A percentile compares a stretch with the other conserved stretches of the same genome.
phyloP scores from a whole-genome alignment of 2,888 invertebrate species.

The Amphipyra tragopoginis region DNA sequence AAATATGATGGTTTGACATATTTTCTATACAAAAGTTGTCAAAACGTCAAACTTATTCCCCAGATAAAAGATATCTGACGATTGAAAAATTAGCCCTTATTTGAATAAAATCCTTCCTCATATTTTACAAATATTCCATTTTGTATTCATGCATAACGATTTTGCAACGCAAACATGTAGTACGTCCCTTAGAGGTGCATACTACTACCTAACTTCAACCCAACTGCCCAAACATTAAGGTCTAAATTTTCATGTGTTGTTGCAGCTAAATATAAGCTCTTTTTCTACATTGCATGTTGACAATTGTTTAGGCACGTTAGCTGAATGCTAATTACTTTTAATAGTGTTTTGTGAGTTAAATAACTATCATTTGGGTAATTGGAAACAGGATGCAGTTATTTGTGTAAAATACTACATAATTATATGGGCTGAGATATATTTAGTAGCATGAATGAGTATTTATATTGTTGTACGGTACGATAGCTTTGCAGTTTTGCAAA shows the following conservation, averaged over 20 bases:
- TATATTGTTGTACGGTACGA: too few relatives aligned
- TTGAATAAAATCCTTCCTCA: conserved; percentile 25
- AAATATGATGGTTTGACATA: too few relatives aligned
- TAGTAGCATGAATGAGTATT: neutral
- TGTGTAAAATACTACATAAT: conserved; percentile 29
- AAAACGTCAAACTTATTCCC: too few relatives aligned
- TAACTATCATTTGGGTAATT: conserved; percentile 54
- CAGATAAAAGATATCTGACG: too few relatives aligned
- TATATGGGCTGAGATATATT: neutral
- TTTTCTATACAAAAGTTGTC: too few relatives aligned
- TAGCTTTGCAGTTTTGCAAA: too few relatives aligned
- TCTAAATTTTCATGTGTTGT: conserved; percentile 2
- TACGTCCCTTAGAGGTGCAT: conserved; percentile 9
- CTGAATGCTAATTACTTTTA: conserved; percentile 57
- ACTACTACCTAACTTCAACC: neutral
- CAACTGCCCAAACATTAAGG: rapidly evolving
- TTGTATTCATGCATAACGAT: conserved; percentile 9
- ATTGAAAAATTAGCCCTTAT: conserved; percentile 2
- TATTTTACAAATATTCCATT: conserved; percentile 12
- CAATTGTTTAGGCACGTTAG: conserved; percentile 56
- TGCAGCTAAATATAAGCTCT: conserved; percentile 2
- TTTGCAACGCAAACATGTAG: conserved; percentile 22
- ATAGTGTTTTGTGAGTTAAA: conserved; percentile 51
- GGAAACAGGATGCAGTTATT: conserved; percentile 56
- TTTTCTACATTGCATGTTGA: conserved; percentile 2